A percentile compares a stretch with the other conserved stretches of the same genome.
phyloP scores from a whole-genome alignment of 2,113 vertebrate genomes.

The Psettodes erumei region DNA sequence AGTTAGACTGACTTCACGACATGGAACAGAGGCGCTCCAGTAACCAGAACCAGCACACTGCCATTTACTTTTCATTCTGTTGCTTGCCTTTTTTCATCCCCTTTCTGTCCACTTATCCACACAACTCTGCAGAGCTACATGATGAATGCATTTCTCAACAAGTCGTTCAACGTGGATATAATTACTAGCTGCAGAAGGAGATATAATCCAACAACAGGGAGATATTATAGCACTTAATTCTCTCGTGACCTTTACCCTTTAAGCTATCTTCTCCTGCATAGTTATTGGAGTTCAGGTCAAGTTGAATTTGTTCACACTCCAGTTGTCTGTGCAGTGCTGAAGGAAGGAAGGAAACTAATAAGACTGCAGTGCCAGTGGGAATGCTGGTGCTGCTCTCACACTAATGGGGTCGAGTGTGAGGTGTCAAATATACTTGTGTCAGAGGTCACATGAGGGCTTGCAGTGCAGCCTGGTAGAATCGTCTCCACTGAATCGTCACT shows the following conservation, averaged over 20 bases:
- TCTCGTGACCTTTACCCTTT: constrained; percentile 13
- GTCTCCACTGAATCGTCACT: not conserved
- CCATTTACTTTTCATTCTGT: constrained; percentile 43
- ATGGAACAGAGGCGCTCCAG: constrained; percentile 11
- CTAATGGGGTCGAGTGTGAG: constrained; percentile 44
- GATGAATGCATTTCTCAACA: not conserved
- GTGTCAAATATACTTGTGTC: constrained; percentile 14
- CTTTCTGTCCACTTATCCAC: not conserved
- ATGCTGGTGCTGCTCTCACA: not conserved
- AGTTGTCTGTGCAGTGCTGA: constrained; percentile 1
- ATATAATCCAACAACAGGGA: not conserved
- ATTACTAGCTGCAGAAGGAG: not conserved
- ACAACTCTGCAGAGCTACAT: not conserved
- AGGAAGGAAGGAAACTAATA: constrained; percentile 2
- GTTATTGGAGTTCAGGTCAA: not conserved
- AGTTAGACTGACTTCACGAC: constrained; percentile 36
- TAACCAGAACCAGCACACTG: constrained; percentile 42
- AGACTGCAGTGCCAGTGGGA: constrained; percentile 22
- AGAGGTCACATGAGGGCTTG: constrained; percentile 7
- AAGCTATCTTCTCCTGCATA: not conserved
- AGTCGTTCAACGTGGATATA: not conserved
- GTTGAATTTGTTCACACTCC: constrained; percentile 11
- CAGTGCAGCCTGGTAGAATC: not conserved
- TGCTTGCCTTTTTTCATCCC: not conserved
- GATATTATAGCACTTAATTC: not conserved